These are phyloP conservation scores for Mythimna impura DNA, from an alignment of 2,888 invertebrate genomes.

Conservation along the genomic window DNA sequence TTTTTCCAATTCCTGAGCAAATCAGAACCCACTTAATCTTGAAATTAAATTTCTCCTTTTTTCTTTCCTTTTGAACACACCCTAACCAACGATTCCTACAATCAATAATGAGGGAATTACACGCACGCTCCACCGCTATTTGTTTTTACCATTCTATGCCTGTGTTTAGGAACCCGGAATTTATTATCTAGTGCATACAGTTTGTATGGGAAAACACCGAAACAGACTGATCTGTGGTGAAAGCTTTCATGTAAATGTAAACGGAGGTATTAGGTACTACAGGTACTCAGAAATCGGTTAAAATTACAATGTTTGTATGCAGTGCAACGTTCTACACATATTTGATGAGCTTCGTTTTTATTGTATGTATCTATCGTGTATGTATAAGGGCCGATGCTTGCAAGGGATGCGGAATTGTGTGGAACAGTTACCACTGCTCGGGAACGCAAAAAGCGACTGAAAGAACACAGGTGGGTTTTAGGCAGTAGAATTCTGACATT, in stretches of 20 bases:
- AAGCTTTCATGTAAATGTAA: conserved; percentile 30
- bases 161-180: conserved; percentile 71
- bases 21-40: neutral
- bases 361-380: neutral
- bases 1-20: no score
- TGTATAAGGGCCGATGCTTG: neutral
- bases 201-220: conserved; percentile 59
- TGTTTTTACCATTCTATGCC: conserved; percentile 73
- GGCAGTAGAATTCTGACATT: no score
- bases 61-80: conserved; percentile 15
- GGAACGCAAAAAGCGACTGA: no score
- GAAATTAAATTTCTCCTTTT: neutral
- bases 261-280: neutral
- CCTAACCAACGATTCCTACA: conserved; percentile 67
- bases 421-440: no score
- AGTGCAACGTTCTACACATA: conserved; percentile 16
- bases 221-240: conserved; percentile 44
- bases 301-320: conserved; percentile 27
- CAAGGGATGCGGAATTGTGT: no score
- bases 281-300: conserved; percentile 32
- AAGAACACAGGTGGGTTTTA: no score
- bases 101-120: conserved; percentile 74
- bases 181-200: conserved; percentile 64
- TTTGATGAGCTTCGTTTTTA: conserved; percentile 15
- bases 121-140: conserved; percentile 70